A percentile compares a stretch with the other conserved stretches of the same genome.
These are phyloP conservation scores for Hydrozoanthus tunicans DNA, from an alignment of 64 coral and sea anemone species.

Conservation along the genomic window DNA sequence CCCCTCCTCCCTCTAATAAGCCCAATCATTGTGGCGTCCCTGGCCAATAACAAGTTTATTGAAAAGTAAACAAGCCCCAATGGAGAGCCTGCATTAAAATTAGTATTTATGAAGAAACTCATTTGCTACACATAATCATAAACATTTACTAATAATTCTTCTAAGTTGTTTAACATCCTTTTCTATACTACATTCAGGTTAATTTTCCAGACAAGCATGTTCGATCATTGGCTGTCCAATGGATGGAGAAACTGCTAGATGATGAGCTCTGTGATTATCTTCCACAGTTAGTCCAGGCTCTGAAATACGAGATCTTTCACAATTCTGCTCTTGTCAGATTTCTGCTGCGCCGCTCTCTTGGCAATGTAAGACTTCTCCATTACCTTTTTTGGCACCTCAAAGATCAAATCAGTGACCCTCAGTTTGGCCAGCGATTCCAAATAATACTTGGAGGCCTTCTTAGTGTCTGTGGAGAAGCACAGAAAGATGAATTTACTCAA, in stretches of 20 bases:
- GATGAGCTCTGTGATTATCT: slow-evolving; percentile 98
- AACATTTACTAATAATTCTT: too few species aligned
- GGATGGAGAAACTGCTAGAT: slow-evolving; percentile 87
- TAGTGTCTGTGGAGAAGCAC: slow-evolving; percentile 87
- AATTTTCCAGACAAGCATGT: slow-evolving; percentile 93
- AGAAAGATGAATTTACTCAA: slow-evolving; percentile 84
- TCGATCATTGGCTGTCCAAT: slow-evolving; percentile 77
- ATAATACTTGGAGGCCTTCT: slow-evolving; percentile 88
- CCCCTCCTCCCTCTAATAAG: too few species aligned
- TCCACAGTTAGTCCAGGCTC: slow-evolving; percentile 94
- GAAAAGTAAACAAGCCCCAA: too few species aligned
- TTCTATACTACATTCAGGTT: neutral
- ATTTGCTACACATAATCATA: too few species aligned
- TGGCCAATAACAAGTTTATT: too few species aligned
- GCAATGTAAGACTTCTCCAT: slow-evolving; percentile 83
- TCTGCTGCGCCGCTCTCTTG: slow-evolving; percentile 81
- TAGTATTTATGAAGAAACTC: too few species aligned
- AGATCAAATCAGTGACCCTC: slow-evolving; percentile 89
- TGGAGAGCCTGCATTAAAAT: too few species aligned
- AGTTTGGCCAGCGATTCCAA: slow-evolving; percentile 98
- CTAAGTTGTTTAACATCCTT: too few species aligned
- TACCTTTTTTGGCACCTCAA: slow-evolving; percentile 96
- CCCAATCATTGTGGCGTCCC: too few species aligned
- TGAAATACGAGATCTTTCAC: slow-evolving; percentile 99
- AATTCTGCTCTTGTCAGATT: slow-evolving; percentile 88